Conservation (phyloP, 2,888 invertebrate species). For the Brenthis hecate region DNA sequence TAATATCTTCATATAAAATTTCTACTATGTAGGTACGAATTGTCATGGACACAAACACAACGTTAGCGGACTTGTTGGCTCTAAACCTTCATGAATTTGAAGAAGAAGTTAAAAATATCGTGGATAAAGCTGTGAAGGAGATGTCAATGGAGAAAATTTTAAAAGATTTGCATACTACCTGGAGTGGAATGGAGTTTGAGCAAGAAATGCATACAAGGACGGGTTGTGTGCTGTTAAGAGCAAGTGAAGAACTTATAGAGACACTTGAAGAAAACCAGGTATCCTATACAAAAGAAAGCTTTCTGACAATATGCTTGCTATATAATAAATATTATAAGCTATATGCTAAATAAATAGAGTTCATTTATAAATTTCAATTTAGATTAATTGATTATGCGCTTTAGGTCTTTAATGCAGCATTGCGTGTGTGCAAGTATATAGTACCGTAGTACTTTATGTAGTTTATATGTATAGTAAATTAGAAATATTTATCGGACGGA, state of each 20-base stretch:
- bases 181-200: constrained; percentile 96
- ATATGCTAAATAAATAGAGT: too few species aligned
- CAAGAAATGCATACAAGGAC: constrained; percentile 94
- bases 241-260: constrained; percentile 97
- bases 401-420: too few species aligned
- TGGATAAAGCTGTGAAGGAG: constrained; percentile 98
- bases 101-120: constrained; percentile 98
- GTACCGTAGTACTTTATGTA: not conserved
- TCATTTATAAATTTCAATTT: too few species aligned
- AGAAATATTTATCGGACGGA: not conserved
- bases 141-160: constrained; percentile 99
- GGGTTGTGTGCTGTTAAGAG: constrained; percentile 91
- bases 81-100: constrained; percentile 97
- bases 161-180: constrained; percentile 93
- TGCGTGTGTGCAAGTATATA: too few species aligned
- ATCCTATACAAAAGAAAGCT: constrained; percentile 13
- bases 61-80: constrained; percentile 94
- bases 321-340: too few species aligned
- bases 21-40: constrained; percentile 88
- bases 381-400: too few species aligned
- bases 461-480: not conserved
- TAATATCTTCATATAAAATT: constrained; percentile 9
- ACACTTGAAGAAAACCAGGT: constrained; percentile 98
- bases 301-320: too few species aligned
- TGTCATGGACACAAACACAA: constrained; percentile 96